Conservation (phyloP, 1,140 invertebrate genomes). For the Berghia stephanieae region DNA sequence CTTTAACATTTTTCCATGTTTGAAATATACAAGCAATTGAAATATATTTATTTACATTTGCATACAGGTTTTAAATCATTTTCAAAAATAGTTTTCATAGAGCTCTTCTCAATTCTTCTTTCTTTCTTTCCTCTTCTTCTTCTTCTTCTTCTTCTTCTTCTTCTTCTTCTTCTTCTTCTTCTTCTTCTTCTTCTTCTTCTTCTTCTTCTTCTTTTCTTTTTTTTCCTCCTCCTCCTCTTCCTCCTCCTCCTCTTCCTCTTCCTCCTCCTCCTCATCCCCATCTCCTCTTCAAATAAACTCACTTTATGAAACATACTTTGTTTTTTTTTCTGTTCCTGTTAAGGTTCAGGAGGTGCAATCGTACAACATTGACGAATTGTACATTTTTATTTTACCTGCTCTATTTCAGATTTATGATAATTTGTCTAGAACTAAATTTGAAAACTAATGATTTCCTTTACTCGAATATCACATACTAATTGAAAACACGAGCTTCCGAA, state of each 20-base stretch:
- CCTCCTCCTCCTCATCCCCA: no score
- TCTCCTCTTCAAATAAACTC: no score
- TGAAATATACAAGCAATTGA: background rate
- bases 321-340: no score
- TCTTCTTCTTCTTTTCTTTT: background rate
- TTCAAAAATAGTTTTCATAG: background rate
- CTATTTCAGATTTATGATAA: no score
- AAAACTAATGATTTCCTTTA: no score
- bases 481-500: no score
- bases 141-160: background rate
- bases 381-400: background rate
- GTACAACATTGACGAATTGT: background rate
- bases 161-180: background rate
- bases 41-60: background rate
- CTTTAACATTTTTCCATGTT: background rate
- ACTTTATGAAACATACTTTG: no score
- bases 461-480: no score
- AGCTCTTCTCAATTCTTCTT: background rate
- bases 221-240: background rate
- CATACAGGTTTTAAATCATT: background rate
- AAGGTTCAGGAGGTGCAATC: slow-evolving; percentile 1
- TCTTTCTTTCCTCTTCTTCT: background rate
- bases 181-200: background rate
- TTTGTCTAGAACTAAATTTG: no score
- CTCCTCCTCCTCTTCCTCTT: background rate